phyloP scores from a whole-genome alignment of 1,140 invertebrate species.

The Macrobrachium nipponense region DNA sequence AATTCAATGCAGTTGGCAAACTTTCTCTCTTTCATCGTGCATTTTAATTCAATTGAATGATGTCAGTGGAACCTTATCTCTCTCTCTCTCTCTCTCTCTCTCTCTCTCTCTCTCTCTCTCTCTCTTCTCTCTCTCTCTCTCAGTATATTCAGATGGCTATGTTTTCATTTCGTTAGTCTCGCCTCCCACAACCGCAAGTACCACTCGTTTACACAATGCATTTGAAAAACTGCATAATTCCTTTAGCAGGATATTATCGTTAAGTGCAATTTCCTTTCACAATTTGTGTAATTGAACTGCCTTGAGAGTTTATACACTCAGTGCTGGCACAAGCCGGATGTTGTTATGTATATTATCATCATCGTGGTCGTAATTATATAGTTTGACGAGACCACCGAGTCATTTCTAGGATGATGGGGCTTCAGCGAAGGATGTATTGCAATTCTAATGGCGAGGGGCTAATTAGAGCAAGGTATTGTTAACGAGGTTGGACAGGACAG shows the following conservation, averaged over 20 bases:
- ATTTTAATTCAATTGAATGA: background rate
- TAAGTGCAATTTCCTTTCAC: background rate
- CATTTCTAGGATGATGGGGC: too few species aligned
- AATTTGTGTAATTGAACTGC: background rate
- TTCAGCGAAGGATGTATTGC: too few species aligned
- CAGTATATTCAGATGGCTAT: background rate
- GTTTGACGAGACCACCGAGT: background rate
- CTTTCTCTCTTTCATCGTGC: background rate
- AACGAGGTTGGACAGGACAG: background rate
- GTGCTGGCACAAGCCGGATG: background rate
- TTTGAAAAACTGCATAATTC: too few species aligned
- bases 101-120: constrained; percentile 2
- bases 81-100: constrained; percentile 24
- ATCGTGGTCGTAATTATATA: background rate
- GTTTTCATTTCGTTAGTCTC: background rate
- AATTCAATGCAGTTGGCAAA: background rate
- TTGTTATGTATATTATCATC: background rate
- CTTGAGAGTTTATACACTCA: background rate
- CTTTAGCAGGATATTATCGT: too few species aligned
- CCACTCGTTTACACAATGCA: background rate
- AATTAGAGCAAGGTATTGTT: background rate
- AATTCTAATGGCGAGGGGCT: too few species aligned
- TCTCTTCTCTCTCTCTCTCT: background rate
- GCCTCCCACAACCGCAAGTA: background rate
- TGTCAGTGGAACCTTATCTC: background rate